phyloP scores from a whole-genome alignment of 2,888 invertebrate genomes.

The Camptogramma bilineatum region DNA sequence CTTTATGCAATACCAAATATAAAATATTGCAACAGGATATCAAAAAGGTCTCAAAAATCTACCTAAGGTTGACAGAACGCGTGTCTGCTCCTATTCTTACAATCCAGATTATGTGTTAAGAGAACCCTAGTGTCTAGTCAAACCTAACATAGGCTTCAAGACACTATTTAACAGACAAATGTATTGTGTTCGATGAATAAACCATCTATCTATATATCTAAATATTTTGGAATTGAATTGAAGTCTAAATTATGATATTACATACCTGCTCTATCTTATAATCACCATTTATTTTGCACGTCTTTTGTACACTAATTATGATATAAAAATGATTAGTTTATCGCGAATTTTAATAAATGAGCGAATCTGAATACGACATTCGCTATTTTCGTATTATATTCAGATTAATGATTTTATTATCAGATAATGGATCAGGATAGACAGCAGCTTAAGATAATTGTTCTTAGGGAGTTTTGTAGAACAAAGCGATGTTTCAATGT shows the following conservation, averaged over 20 bases:
- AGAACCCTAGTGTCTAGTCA: too few relatives aligned
- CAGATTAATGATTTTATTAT: constrained; percentile 17
- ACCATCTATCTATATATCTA: too few relatives aligned
- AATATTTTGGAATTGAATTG: too few relatives aligned
- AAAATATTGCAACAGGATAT: too few relatives aligned
- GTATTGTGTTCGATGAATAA: too few relatives aligned
- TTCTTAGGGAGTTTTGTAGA: not conserved
- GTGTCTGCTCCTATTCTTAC: too few relatives aligned
- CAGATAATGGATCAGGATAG: constrained; percentile 20
- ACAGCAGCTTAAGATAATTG: constrained; percentile 1
- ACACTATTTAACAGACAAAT: too few relatives aligned
- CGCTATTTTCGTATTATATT: constrained; percentile 3
- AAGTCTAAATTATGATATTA: not conserved
- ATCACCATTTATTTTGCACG: constrained; percentile 47
- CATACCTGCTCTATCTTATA: constrained; percentile 39
- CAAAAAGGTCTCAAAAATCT: too few relatives aligned
- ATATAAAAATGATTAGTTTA: constrained; percentile 52
- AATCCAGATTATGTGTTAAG: too few relatives aligned
- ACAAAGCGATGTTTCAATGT: not conserved
- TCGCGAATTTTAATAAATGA: constrained; percentile 31
- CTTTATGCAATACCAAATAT: too few relatives aligned
- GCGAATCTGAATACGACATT: constrained; percentile 29
- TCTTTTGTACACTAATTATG: constrained; percentile 55
- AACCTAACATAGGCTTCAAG: too few relatives aligned
- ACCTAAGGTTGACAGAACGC: too few relatives aligned